Evolutionary conservation across 2,888 invertebrate species (phyloP).

Genomic region (Mechanitis mazaeus): DNA sequence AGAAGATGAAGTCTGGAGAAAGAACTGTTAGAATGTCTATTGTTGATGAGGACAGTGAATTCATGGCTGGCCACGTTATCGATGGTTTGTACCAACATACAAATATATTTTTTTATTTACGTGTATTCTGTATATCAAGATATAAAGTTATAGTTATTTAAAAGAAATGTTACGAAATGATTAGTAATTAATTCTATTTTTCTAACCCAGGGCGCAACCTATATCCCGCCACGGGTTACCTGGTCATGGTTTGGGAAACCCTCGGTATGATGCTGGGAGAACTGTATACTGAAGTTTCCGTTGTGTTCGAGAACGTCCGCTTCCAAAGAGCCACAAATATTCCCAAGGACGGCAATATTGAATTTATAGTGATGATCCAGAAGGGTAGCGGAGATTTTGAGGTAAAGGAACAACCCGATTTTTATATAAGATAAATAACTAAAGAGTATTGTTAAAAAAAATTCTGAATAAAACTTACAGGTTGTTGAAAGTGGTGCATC

Average conservation of each 20-base stretch:
- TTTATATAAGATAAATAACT: too few relatives aligned
- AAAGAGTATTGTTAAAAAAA: too few relatives aligned
- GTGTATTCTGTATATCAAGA: not conserved
- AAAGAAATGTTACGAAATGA: too few relatives aligned
- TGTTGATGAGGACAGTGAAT: slow-evolving; percentile 81
- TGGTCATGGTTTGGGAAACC: slow-evolving; percentile 86
- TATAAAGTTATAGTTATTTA: too few relatives aligned
- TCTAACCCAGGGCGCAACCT: slow-evolving; percentile 78
- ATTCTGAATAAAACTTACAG: slow-evolving; percentile 39
- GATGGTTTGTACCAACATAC: slow-evolving; percentile 78
- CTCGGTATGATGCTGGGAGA: slow-evolving; percentile 83
- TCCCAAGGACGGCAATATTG: slow-evolving; percentile 79
- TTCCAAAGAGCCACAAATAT: slow-evolving; percentile 90
- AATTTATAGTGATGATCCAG: slow-evolving; percentile 82
- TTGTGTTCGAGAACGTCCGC: slow-evolving; percentile 89
- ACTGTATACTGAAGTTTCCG: slow-evolving; percentile 82
- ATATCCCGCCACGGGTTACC: slow-evolving; percentile 90
- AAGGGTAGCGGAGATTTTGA: slow-evolving; percentile 82
- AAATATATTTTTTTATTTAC: not conserved
- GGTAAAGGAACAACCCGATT: slow-evolving; percentile 41
- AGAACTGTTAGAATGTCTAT: slow-evolving; percentile 77
- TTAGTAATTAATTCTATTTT: not conserved
- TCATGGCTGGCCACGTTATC: slow-evolving; percentile 86
- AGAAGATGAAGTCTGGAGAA: slow-evolving; percentile 82
- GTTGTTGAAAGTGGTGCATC: slow-evolving; percentile 82